Base-by-base conservation (phyloP, 92 coral and sea anemone species). In the Pocillopora meandrina region DNA sequence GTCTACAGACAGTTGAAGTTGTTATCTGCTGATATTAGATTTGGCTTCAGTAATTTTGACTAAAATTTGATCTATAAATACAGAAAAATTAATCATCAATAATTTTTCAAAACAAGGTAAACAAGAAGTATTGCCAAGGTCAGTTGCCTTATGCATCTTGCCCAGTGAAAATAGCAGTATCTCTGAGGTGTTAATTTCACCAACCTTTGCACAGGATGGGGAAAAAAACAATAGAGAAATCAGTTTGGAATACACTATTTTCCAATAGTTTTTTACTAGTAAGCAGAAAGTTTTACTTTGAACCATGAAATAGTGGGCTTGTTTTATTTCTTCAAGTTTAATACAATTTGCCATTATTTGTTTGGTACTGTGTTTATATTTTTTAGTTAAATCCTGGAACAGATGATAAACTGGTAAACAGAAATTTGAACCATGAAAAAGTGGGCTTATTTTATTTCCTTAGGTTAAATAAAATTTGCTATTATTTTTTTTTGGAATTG, bases 291-390 rank as follows among this genome's bases (percentile, higher is more conserved):
- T 42, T 42, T 7, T 42, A 42, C 8, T 42, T 42, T 42, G 9
- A 15, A 52, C 47, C 67, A 10, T 15, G 17, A n/a, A 52, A 61
- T 9, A 33, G 26, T 16, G 31, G 2, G 6, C 59, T 79, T 65
- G 9, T 17, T 67, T 23, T 79, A 55, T 66, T 26, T 59, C n/a
- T 42, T 7, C 8, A 42, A 7, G 52, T 42, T 55, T 49, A 13
- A 23, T 65, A 65, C 47, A 20, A 65, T 79, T 52, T 63, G 82
- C 26, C 42, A 47, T 64, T 65, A 57, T 80, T 69, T 42, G 15
- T 57, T 19, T 80, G 35, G 82, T 63, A 47, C 60, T 19, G 71
- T 62, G 71, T 62, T 77, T 77, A n/a, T 77, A 36, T 36, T 77
- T 42, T 77, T 63, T 56, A 19, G 42, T 17, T 76, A 62, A 62